A percentile compares a stretch with the other conserved stretches of the same genome.
Conservation (phyloP, 2,888 invertebrate genomes). For the Mylabris sibirica region DNA sequence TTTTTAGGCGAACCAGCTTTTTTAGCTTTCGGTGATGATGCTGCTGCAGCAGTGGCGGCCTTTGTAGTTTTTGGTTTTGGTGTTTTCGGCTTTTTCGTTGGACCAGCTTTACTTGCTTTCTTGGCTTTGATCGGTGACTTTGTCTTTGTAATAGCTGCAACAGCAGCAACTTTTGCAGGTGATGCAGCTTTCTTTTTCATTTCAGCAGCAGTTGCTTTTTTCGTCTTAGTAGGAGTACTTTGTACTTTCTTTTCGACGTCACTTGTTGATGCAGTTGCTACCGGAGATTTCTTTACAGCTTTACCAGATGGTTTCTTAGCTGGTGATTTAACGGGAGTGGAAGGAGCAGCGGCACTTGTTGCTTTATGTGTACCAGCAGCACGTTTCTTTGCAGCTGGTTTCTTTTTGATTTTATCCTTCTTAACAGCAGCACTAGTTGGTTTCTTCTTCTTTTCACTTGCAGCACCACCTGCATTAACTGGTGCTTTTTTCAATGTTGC, state of each 20-base stretch:
- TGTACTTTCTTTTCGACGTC: conserved; percentile 7
- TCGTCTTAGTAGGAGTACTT: neutral
- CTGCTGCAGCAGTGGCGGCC: neutral
- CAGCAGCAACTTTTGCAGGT: conserved; percentile 4
- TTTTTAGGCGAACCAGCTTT: conserved; percentile 20
- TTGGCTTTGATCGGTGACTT: conserved; percentile 25
- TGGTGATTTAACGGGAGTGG: neutral
- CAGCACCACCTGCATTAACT: conserved; percentile 23
- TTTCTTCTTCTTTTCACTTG: conserved; percentile 42
- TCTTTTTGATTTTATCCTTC: conserved; percentile 30
- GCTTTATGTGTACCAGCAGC: conserved; percentile 38
- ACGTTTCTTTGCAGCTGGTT: conserved; percentile 36
- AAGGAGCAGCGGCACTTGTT: conserved; percentile 22
- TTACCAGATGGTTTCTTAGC: neutral
- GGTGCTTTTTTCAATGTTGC: conserved; percentile 24
- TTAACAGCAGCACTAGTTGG: conserved; percentile 22
- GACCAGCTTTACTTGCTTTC: conserved; percentile 26
- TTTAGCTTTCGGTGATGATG: conserved; percentile 19
- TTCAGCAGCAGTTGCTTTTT: neutral
- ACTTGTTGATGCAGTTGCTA: neutral
- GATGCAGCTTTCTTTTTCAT: conserved; percentile 18
- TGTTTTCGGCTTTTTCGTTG: conserved; percentile 28
- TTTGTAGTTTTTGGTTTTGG: conserved; percentile 28
- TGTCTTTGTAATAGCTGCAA: conserved; percentile 12
- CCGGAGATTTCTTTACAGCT: conserved; percentile 6